These are phyloP conservation scores for Mesopsocus fuscifrons DNA, from an alignment of 2,888 invertebrate species.

Conservation along the genomic window DNA sequence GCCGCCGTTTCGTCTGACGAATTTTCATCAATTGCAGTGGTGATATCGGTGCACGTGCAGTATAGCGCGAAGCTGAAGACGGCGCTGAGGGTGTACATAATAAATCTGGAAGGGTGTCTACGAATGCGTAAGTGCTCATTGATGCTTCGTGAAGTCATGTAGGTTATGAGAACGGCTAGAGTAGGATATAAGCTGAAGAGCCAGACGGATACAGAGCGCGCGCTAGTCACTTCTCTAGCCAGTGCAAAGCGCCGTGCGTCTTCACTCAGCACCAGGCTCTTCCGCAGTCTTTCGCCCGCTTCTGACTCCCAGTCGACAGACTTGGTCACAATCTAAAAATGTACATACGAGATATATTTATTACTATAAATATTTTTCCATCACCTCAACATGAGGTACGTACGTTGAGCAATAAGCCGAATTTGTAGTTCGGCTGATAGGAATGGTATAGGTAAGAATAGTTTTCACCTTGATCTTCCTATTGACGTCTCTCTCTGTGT, in stretches of 20 bases:
- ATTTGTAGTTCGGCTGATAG: no score
- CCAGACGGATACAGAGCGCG: neutral
- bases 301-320: neutral
- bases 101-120: neutral
- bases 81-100: neutral
- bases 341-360: no score
- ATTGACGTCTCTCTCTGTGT: neutral
- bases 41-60: neutral
- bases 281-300: neutral
- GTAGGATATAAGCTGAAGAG: neutral
- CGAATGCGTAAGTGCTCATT: neutral
- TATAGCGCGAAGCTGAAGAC: neutral
- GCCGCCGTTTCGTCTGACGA: neutral
- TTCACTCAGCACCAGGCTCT: neutral
- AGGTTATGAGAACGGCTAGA: neutral
- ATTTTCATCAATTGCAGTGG: neutral
- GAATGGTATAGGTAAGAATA: no score
- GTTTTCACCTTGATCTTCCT: neutral
- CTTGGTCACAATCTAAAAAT: neutral
- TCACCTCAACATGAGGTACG: no score
- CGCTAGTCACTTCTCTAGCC: neutral
- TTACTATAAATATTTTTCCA: no score
- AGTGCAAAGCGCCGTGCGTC: neutral
- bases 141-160: neutral
- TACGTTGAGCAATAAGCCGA: no score